phyloP scores from a whole-genome alignment of 2,888 invertebrate genomes.

The Eremobia ochroleuca region DNA sequence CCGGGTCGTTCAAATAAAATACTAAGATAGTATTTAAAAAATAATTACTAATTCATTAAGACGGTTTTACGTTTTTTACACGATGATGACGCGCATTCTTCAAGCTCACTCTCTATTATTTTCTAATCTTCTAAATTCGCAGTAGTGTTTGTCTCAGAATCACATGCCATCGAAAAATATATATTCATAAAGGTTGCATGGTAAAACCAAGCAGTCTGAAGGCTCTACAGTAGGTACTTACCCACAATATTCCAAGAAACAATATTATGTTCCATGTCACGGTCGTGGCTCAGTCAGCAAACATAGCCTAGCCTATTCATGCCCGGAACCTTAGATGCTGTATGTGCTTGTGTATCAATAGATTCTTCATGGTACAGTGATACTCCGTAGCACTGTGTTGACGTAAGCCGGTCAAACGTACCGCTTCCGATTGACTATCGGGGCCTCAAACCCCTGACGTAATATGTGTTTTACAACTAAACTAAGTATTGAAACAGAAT shows the following conservation, averaged over 20 bases:
- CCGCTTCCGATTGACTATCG: constrained; percentile 14
- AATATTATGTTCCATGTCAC: not conserved
- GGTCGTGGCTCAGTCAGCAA: not conserved
- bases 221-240: not conserved
- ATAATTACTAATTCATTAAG: not conserved
- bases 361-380: constrained; percentile 3
- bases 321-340: not conserved
- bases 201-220: not conserved
- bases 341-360: constrained; percentile 1
- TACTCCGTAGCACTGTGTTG: constrained; percentile 1
- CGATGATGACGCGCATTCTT: not conserved
- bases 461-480: not conserved
- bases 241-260: not conserved
- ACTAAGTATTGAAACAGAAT: not conserved
- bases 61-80: not conserved
- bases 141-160: not conserved
- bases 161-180: not conserved
- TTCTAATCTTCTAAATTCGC: not conserved
- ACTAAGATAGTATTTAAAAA: not conserved
- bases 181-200: not conserved
- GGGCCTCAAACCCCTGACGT: not conserved
- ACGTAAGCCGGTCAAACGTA: constrained; percentile 11
- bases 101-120: not conserved
- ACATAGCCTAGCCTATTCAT: not conserved
- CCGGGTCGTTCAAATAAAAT: not conserved